Evolutionary conservation across 2,113 vertebrate species (phyloP), one percentile per base, ranked within the genome.

Genomic region (Oncorhynchus clarkii): DNA sequence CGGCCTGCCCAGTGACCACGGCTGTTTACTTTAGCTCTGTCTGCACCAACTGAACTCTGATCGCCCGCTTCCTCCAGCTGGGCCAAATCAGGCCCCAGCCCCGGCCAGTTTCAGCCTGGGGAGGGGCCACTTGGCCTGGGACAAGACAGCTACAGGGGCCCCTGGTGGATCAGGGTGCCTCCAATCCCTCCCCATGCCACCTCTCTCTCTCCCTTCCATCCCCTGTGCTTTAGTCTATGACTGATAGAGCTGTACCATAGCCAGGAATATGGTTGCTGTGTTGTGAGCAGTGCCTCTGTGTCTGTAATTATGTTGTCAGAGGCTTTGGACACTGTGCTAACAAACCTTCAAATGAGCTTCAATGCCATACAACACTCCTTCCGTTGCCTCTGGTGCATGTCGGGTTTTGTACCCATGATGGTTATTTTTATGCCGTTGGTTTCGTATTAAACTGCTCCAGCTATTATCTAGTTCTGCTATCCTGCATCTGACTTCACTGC

Each of bases 21-120:
- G 81, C 92, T 99, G 97, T 99, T 99, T 99, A 99, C 97, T 96
- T 98, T 97, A 97, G 95, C 94, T 96, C 96, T 96, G 96, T 99
- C 96, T 97, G 96, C 97, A 96, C 95, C 95, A 91, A 91, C 94
- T 94, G 95, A 94, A 92, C 94, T 95, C 94, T 88, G 95, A 95
- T 94, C 90, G 90, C 94, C 94, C 95, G 95, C 94, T 96, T 95
- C 94, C 94, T 96, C 96, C 97, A 99, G 97, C 97, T 99, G 97
- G 94, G 90, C 94, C 93, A 93, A 92, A 96, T 99, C 97, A 98
- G 95, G 93, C 91, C 88, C 92, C 86, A 87, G 90, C 87, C 87
- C 31, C 70, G 74, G 79, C 83, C 85, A 85, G 80, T 78, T 76
- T 81, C 80, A 87, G 87, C 80, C 85, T 83, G 81, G 72, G 80